Evolutionary conservation across 2,888 invertebrate genomes (phyloP).

Genomic region (Uropetala carovei): DNA sequence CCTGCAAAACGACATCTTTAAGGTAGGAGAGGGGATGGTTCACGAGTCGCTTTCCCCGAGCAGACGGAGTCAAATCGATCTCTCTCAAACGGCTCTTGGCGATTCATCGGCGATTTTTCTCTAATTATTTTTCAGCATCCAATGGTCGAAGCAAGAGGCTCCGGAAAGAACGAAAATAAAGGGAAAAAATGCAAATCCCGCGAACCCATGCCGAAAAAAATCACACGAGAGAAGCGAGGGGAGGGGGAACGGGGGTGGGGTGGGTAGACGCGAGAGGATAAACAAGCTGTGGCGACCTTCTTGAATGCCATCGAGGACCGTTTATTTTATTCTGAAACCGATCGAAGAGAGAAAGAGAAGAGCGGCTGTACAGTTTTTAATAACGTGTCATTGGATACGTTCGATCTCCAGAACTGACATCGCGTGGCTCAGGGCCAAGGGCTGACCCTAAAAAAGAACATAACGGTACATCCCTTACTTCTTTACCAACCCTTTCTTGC

Average conservation of each 20-base stretch:
- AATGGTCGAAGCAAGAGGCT: neutral
- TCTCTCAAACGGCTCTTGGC: neutral
- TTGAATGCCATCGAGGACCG: neutral
- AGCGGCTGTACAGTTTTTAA: neutral
- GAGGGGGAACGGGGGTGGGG: neutral
- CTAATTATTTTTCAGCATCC: conserved; percentile 14
- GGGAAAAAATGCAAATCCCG: neutral
- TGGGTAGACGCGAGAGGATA: neutral
- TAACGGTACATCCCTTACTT: neutral
- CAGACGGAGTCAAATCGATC: neutral
- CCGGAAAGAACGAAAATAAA: neutral
- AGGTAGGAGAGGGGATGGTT: neutral
- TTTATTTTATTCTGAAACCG: neutral
- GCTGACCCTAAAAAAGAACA: conserved; percentile 15
- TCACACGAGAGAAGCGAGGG: neutral
- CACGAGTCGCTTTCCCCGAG: neutral
- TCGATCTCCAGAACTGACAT: neutral
- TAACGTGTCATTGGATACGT: conserved; percentile 18
- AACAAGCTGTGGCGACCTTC: conserved; percentile 10
- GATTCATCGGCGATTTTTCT: conserved; percentile 7
- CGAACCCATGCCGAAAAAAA: neutral
- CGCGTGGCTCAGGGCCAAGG: conserved; percentile 23
- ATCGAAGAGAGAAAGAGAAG: neutral
- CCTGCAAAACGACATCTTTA: neutral
- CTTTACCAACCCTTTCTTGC: neutral